Evolutionary conservation across 1,140 invertebrate genomes (phyloP).

Genomic region (Cylas formicarius): DNA sequence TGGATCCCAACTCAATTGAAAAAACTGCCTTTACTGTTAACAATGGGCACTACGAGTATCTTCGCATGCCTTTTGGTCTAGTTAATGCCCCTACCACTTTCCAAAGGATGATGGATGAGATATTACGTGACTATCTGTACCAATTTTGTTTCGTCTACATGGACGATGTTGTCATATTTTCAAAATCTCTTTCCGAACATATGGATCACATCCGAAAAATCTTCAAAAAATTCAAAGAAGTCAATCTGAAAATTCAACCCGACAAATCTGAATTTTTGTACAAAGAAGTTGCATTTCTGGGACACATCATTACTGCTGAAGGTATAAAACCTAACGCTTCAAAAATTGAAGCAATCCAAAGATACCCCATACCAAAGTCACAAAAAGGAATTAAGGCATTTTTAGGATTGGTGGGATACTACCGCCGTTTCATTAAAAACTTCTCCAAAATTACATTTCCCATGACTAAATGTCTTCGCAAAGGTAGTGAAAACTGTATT

Average conservation of each 20-base stretch:
- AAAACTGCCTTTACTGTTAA: conserved; percentile 14
- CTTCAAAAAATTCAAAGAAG: conserved; percentile 1
- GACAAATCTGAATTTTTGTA: neutral
- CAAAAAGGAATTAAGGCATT: conserved; percentile 35
- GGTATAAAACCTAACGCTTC: conserved; percentile 39
- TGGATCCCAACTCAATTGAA: conserved; percentile 2
- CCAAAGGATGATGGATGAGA: conserved; percentile 31
- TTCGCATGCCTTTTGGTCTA: conserved; percentile 41
- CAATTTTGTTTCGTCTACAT: conserved; percentile 15
- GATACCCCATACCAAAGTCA: conserved; percentile 32
- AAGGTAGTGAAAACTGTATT: neutral
- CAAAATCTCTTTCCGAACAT: conserved; percentile 9
- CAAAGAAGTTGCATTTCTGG: conserved; percentile 7
- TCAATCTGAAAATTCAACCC: neutral
- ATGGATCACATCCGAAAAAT: neutral
- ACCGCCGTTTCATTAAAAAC: conserved; percentile 34
- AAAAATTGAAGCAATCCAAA: conserved; percentile 29
- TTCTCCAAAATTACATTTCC: conserved; percentile 34
- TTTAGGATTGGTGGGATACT: conserved; percentile 34
- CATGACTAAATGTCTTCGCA: conserved; percentile 23
- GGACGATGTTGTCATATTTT: conserved; percentile 18
- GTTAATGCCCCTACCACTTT: conserved; percentile 37
- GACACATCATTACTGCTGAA: conserved; percentile 34
- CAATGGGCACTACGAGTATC: conserved; percentile 32
- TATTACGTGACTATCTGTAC: conserved; percentile 13